Evolutionary conservation across 1,140 invertebrate genomes (phyloP).

Genomic region (Brachionus manjavacas): DNA sequence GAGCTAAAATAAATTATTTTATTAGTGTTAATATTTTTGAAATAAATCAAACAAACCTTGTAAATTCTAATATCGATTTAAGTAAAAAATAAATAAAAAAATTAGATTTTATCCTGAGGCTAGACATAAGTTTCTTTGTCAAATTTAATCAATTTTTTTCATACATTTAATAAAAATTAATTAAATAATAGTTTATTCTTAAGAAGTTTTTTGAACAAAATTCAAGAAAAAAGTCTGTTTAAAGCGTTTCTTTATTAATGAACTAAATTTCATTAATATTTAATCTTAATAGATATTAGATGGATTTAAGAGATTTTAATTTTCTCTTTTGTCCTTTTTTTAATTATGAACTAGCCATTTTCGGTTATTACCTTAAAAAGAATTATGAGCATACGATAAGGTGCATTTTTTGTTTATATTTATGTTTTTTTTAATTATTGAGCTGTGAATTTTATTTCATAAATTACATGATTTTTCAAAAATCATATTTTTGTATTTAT

Average conservation of each 20-base stretch:
- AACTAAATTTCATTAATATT: background rate
- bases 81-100: background rate
- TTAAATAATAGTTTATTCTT: background rate
- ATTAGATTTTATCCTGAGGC: background rate
- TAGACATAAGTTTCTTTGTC: background rate
- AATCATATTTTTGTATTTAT: too few species aligned
- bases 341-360: background rate
- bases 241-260: background rate
- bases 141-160: background rate
- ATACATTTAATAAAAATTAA: background rate
- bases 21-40: constrained; percentile 1
- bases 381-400: too few species aligned
- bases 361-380: background rate
- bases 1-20: background rate
- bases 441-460: too few species aligned
- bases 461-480: too few species aligned
- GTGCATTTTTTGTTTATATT: too few species aligned
- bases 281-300: background rate
- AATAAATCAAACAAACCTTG: background rate
- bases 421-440: too few species aligned
- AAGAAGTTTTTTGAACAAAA: background rate
- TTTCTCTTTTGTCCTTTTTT: background rate
- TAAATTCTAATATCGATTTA: background rate
- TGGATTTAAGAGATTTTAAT: background rate
- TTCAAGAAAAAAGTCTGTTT: background rate